Conservation (phyloP, 2,113 vertebrate species). For the Perca schrenkii region DNA sequence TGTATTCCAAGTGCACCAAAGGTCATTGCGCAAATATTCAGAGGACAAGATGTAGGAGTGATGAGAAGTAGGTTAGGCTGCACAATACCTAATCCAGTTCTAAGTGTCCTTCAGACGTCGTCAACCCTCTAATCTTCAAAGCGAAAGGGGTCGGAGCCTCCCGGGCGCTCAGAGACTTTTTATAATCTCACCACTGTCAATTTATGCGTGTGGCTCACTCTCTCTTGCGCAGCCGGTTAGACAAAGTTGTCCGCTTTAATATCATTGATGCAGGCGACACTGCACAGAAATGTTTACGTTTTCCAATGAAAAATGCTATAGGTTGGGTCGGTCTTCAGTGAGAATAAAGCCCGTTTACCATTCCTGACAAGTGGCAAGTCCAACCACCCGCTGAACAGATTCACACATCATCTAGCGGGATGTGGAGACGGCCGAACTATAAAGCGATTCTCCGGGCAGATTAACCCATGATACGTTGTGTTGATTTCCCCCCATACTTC, state of each 20-base stretch:
- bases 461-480: constrained; percentile 52
- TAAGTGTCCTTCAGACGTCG: constrained; percentile 76
- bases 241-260: constrained; percentile 66
- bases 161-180: constrained; percentile 36
- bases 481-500: background rate
- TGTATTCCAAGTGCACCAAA: constrained; percentile 73
- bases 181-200: constrained; percentile 58
- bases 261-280: constrained; percentile 19
- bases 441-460: constrained; percentile 51
- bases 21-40: constrained; percentile 76
- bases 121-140: constrained; percentile 78
- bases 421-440: constrained; percentile 47
- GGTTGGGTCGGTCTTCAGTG: constrained; percentile 24
- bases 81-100: constrained; percentile 76
- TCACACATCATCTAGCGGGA: constrained; percentile 53
- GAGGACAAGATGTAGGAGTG: constrained; percentile 61
- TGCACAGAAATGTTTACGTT: constrained; percentile 5
- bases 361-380: constrained; percentile 65
- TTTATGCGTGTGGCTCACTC: constrained; percentile 53
- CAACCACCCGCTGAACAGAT: constrained; percentile 46
- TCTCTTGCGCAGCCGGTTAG: constrained; percentile 38
- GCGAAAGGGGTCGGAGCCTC: constrained; percentile 57
- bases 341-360: constrained; percentile 7
- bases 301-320: background rate
- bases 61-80: constrained; percentile 66